Evolutionary conservation across 2,888 invertebrate species (phyloP), one percentile per base, ranked within the genome.

Genomic region (Cryptosula pallasiana): DNA sequence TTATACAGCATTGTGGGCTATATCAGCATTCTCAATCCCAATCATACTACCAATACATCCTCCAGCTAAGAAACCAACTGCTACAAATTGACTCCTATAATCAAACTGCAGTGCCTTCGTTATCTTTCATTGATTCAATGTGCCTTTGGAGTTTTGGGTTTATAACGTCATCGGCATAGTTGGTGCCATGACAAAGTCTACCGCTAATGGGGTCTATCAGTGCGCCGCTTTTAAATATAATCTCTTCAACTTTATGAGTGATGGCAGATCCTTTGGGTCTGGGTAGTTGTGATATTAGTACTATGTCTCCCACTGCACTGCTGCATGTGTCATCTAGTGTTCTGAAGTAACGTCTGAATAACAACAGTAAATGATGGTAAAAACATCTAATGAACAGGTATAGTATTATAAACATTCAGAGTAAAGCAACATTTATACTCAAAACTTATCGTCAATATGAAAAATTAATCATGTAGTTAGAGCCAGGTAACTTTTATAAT

Each of bases 161-260:
- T 27, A 34, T 16, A 25, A 32, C 32, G 5, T 63, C 63, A 9
- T 63, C 63, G 13, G 63, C 63, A 34, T 63, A 63, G 5, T 29
- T 63, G 27, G 63, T 63, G 29, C 63, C 63, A 63, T 63, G 63
- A 34, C 63, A 63, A 32, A 32, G 63, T 32, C n/a, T 63, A n/a
- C 63, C 63, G 32, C 25, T 63, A 29, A 63, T 63, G 13, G 63
- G 63, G 63, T 63, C 63, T 13, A 63, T 63, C 5, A 63, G 29
- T 29, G 63, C 63, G 13, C 63, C 63, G n/a, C 32, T 27, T 34
- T 63, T 63, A 32, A 63, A 63, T 63, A 63, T 29, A 25, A 63
- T 32, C 13, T 63, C 63, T 32, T 63, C 32, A 2, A 63, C 63
- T 32, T 32, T 63, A 32, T 63, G 63, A 32, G 29, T 63, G 13